Evolutionary conservation across 1,140 invertebrate genomes (phyloP).

Genomic region (Bombus balteatus): DNA sequence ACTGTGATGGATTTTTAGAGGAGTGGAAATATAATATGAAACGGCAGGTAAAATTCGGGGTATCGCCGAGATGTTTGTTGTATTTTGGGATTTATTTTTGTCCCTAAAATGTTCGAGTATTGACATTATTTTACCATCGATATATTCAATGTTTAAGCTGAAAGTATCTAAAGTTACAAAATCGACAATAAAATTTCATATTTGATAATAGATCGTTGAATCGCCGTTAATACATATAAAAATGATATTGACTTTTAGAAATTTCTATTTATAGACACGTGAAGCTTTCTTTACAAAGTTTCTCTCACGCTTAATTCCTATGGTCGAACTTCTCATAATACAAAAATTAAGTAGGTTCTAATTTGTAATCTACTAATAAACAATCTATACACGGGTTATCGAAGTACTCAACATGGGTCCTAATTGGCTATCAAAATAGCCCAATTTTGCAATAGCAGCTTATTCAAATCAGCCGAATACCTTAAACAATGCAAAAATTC

Average conservation of each 20-base stretch:
- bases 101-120: too few relatives aligned
- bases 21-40: background rate
- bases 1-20: background rate
- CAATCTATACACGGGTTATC: background rate
- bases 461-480: too few relatives aligned
- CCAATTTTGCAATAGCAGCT: background rate
- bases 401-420: accelerated
- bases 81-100: background rate
- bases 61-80: background rate
- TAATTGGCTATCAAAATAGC: too few relatives aligned
- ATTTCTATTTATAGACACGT: background rate
- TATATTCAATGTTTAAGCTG: too few relatives aligned
- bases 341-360: background rate
- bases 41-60: background rate
- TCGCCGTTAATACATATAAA: too few relatives aligned
- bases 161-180: too few relatives aligned
- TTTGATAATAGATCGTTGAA: too few relatives aligned
- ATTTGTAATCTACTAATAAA: background rate
- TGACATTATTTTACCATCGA: too few relatives aligned
- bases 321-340: background rate
- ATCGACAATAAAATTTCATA: too few relatives aligned
- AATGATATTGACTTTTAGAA: background rate
- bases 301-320: background rate
- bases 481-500: background rate
- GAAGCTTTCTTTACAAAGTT: background rate